Base-by-base conservation (phyloP, 2,113 vertebrate genomes). In the Piprites chloris region DNA sequence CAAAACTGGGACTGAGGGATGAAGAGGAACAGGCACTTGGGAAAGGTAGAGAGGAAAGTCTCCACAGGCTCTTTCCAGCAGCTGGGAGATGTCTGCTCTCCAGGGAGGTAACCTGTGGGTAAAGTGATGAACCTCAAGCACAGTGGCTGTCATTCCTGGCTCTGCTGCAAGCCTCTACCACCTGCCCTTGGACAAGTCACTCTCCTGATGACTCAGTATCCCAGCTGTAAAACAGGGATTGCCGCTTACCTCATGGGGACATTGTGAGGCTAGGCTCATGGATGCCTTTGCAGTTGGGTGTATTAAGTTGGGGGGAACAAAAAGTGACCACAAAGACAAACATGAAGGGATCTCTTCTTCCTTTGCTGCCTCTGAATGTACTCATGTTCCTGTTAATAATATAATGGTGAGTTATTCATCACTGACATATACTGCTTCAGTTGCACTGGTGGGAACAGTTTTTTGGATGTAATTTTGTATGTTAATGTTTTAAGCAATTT, bases 151-250 rank as follows among this genome's bases (percentile, higher is more conserved):
- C 4, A 1, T 91, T 91, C 63, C 75, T 94, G 92, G 88, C 82
- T 52, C 72, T 1, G 4, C 67, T 2, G 0, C 12, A 14, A 91
- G 55, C 67, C 62, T 90, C 74, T 1, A 0, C 32, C n/a, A 80
- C 72, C 44, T 82, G 77, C 94, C 80, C 66, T 87, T 92, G 78
- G 72, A 80, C 67, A 77, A 95, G 85, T 80, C 75, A 35, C 65
- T 85, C 35, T 96, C 23, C 42, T 0, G 21, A 82, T 96, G 94
- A 95, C 82, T 96, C 93, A 95, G 74, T 85, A 28, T 71, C 79
- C 84, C 93, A 96, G 80, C 85, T 96, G 89, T 67, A 87, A 86
- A 71, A 10, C 0, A 13, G 85, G 55, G 53, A 65, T 39, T 89
- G 87, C 59, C 85, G 46, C 75, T 93, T 91, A 53, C 82, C 47